Conservation (phyloP, 2,888 invertebrate species). For the Stomorhina lunata region DNA sequence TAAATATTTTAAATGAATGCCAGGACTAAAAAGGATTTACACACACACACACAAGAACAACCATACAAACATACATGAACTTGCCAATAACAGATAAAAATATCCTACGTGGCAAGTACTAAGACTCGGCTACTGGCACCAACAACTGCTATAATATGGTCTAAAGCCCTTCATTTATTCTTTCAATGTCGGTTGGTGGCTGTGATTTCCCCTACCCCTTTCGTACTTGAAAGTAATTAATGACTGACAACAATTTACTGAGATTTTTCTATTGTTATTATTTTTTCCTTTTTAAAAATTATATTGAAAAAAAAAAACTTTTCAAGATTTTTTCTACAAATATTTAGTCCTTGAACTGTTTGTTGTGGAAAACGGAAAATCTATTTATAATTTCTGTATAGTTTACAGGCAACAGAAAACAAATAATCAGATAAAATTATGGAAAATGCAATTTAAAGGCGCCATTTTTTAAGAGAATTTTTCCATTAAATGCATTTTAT, state of each 20-base stretch:
- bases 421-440: neutral
- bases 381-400: neutral
- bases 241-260: neutral
- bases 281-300: neutral
- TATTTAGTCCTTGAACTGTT: conserved; percentile 25
- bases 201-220: neutral
- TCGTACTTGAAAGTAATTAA: conserved; percentile 40
- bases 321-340: conserved; percentile 9
- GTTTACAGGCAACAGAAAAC: neutral
- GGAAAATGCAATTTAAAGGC: neutral
- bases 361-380: neutral
- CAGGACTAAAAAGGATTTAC: neutral
- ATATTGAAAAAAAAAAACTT: neutral
- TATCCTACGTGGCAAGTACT: too few species aligned
- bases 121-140: too few species aligned
- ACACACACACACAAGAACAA: conserved; percentile 1
- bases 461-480: neutral
- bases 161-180: conserved; percentile 3
- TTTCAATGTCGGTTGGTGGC: neutral
- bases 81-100: too few species aligned
- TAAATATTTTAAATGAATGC: neutral
- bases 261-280: neutral
- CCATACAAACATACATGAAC: neutral
- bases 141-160: neutral
- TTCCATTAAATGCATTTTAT: neutral